Conservation (phyloP, 2,888 invertebrate genomes). For the Anticlea derivata region DNA sequence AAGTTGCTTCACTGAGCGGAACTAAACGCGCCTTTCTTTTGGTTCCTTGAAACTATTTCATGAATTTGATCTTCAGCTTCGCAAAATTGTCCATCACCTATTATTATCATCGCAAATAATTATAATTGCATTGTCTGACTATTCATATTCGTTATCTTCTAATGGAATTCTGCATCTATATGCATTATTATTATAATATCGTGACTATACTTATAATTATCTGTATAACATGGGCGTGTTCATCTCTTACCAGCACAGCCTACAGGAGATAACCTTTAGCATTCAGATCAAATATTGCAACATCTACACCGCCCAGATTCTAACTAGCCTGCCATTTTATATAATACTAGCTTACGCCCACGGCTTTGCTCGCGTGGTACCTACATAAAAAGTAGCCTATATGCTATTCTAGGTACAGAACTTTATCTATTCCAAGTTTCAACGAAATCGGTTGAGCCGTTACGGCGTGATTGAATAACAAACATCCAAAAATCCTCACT, state of each 20-base stretch:
- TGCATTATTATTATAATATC: slow-evolving; percentile 23
- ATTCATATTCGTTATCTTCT: slow-evolving; percentile 22
- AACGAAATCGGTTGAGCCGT: no score
- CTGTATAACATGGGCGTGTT: slow-evolving; percentile 17
- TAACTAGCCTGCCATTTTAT: no score
- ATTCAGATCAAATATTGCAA: slow-evolving; percentile 23
- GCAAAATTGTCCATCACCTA: slow-evolving; percentile 2
- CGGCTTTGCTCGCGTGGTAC: not conserved
- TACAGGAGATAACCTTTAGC: slow-evolving; percentile 27
- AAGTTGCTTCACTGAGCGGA: no score
- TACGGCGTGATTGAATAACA: no score
- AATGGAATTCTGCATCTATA: slow-evolving; percentile 23
- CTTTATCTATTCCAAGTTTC: no score
- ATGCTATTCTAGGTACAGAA: no score
- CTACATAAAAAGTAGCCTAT: no score
- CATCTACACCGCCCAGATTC: slow-evolving; percentile 12
- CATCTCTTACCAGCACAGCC: slow-evolving; percentile 20
- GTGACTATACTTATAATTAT: slow-evolving; percentile 18
- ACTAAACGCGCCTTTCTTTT: no score
- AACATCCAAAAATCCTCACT: no score
- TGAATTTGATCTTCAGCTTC: no score
- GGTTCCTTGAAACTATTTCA: no score
- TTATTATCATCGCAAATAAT: slow-evolving; percentile 7
- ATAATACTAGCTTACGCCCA: not conserved
- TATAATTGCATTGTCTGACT: slow-evolving; percentile 11